Evolutionary conservation across 1,140 invertebrate genomes (phyloP).

Genomic region (Ericerus pela): DNA sequence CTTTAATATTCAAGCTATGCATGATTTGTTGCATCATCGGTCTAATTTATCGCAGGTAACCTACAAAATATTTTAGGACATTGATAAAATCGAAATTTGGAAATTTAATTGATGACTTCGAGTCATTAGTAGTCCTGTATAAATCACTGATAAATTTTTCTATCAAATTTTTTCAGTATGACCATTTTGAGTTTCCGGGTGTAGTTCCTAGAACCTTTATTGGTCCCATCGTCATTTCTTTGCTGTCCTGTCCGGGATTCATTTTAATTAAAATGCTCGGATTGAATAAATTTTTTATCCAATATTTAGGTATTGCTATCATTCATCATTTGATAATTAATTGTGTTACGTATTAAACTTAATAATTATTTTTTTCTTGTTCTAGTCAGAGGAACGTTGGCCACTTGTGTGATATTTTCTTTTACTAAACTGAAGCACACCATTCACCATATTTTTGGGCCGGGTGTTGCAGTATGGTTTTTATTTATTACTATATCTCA

Average conservation of each 20-base stretch:
- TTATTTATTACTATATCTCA: constrained; percentile 73
- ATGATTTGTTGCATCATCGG: constrained; percentile 85
- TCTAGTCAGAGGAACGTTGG: constrained; percentile 72
- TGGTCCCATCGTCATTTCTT: constrained; percentile 73
- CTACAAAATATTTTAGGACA: constrained; percentile 1
- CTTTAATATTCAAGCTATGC: constrained; percentile 94
- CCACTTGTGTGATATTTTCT: constrained; percentile 52
- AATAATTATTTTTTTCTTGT: constrained; percentile 19
- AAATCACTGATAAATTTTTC: not conserved
- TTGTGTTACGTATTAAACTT: not conserved
- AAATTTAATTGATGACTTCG: not conserved
- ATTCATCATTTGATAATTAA: not conserved
- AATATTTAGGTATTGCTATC: constrained; percentile 67
- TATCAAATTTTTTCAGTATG: constrained; percentile 57
- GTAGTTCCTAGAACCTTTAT: constrained; percentile 94
- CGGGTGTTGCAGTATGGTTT: constrained; percentile 63
- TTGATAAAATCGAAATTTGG: constrained; percentile 3
- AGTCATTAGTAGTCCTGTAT: not conserved
- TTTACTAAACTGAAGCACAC: constrained; percentile 57
- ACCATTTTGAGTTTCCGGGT: constrained; percentile 95
- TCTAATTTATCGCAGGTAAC: constrained; percentile 68
- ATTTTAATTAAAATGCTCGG: constrained; percentile 48
- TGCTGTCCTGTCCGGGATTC: constrained; percentile 60
- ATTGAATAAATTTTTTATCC: constrained; percentile 72
- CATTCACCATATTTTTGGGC: constrained; percentile 60